Evolutionary conservation across 1,140 invertebrate genomes (phyloP).

Genomic region (Leptinotarsa undecemlineata): DNA sequence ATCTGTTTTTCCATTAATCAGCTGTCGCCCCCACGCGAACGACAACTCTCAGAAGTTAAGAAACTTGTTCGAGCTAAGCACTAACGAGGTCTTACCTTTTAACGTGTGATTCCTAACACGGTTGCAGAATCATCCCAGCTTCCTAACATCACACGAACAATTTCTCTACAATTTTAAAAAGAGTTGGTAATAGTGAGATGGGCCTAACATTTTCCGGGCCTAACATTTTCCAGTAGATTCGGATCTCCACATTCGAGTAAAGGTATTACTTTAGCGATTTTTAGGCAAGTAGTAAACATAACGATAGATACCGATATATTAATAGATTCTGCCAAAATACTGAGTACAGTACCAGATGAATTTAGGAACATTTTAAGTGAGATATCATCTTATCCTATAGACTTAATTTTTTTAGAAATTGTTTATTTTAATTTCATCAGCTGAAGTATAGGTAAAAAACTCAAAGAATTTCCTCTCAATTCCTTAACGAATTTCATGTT

Average conservation of each 20-base stretch:
- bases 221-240: neutral
- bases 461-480: neutral
- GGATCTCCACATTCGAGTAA: neutral
- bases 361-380: too few species aligned
- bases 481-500: neutral
- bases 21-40: too few species aligned
- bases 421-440: neutral
- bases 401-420: neutral
- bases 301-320: neutral
- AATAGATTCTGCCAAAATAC: too few species aligned
- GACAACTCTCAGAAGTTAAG: too few species aligned
- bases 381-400: too few species aligned
- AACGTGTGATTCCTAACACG: too few species aligned
- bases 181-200: neutral
- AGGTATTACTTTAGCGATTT: conserved; percentile 4
- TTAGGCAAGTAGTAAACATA: neutral
- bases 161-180: neutral
- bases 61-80: too few species aligned
- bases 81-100: too few species aligned
- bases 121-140: too few species aligned
- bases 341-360: too few species aligned
- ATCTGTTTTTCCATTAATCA: too few species aligned
- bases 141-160: too few species aligned
- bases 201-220: neutral
- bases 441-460: neutral